Percentiles rank a stretch among this genome's conserved stretches.
Evolutionary conservation across 2,888 invertebrate species (phyloP).

Genomic region (Mechanitis mazaeus): DNA sequence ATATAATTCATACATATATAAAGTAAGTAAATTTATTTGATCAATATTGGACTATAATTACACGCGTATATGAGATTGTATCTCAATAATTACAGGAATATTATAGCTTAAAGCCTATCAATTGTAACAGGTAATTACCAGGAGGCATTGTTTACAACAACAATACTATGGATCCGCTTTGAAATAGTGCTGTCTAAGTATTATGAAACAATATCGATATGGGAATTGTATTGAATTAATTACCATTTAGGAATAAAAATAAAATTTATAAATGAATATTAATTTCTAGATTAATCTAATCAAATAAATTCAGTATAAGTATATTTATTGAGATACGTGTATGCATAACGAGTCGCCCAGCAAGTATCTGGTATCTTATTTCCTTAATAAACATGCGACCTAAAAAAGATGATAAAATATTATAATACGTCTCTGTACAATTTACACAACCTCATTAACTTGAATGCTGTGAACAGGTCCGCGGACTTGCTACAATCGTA

Average conservation of each 20-base stretch:
- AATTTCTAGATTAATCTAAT: no score
- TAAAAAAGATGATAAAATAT: neutral
- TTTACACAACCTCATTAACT: constrained; percentile 1
- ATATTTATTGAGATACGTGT: no score
- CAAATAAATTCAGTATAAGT: no score
- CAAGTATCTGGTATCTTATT: no score
- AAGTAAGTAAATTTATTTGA: neutral
- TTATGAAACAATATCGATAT: constrained; percentile 8
- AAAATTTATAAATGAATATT: no score
- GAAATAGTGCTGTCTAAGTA: constrained; percentile 24
- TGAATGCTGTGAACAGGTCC: neutral
- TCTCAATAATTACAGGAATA: constrained; percentile 19
- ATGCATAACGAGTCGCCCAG: no score
- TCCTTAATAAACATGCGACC: no score
- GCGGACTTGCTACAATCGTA: constrained; percentile 7
- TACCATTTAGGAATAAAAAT: no score
- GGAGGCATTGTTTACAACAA: constrained; percentile 27
- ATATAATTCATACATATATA: no score
- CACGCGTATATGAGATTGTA: constrained; percentile 17
- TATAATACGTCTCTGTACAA: constrained; percentile 3
- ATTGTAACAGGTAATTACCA: constrained; percentile 29
- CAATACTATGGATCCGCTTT: constrained; percentile 32
- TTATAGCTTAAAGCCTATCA: constrained; percentile 28
- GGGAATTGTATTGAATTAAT: neutral
- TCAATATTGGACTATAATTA: constrained; percentile 15